Evolutionary conservation across 2,113 vertebrate species (phyloP).

Genomic region (Artemisiospiza belli): DNA sequence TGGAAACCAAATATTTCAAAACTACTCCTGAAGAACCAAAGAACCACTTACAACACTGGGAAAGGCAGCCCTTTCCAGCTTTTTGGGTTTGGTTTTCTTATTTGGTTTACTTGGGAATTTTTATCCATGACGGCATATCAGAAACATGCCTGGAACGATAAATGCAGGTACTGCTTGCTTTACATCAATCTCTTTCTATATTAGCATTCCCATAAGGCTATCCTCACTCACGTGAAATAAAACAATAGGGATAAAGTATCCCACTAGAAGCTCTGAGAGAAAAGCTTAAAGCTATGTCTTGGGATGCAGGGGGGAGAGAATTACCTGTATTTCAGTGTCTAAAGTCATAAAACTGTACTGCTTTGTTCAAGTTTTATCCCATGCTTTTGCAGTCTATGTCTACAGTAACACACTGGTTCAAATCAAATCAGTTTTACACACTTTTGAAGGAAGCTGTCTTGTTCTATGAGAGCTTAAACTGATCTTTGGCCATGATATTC

Average conservation of each 20-base stretch:
- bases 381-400: not conserved
- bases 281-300: not conserved
- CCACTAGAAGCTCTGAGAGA: not conserved
- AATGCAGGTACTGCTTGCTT: not conserved
- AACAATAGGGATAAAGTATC: not conserved
- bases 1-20: not conserved
- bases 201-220: not conserved
- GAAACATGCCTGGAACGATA: not conserved
- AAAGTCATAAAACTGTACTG: not conserved
- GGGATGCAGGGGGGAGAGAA: rapidly evolving
- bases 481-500: not conserved
- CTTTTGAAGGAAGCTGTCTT: not conserved
- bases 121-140: not conserved
- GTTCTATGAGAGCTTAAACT: not conserved
- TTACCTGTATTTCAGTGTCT: not conserved
- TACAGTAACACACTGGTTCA: not conserved
- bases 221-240: not conserved
- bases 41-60: not conserved
- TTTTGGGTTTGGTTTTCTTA: not conserved
- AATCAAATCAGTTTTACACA: not conserved
- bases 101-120: not conserved
- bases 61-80: not conserved
- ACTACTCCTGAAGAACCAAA: not conserved
- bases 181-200: not conserved
- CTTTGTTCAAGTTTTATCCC: not conserved